Evolutionary conservation across 2,888 invertebrate genomes (phyloP), one percentile per base, ranked within the genome.

Genomic region (Sinelater perroti): DNA sequence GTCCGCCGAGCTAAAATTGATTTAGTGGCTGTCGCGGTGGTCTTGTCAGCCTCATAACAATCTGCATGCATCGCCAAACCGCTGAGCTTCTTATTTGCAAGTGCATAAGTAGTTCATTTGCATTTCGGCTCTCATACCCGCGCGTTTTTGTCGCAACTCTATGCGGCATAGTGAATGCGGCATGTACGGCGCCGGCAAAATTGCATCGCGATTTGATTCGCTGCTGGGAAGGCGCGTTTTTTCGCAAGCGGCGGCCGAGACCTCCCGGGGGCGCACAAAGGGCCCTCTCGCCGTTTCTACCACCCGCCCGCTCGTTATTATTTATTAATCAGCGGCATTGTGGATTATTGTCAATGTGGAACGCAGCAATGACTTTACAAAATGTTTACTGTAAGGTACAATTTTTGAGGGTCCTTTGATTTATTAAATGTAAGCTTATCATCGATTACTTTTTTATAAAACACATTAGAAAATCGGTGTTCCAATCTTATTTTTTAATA

Each of bases 21-120:
- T 58, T 49, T 54, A 51, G 53, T 58, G 44, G 33, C 58, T 49
- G 58, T 51, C 49, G 58, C 54, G 59, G 59, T 59, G 59, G 59
- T 59, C 59, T 54, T 59, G 59, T 59, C 59, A 44, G 36, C 26
- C 40, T 50, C 52, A 53, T 44, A 59, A 55, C 51, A 52, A 53
- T 55, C 54, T 55, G 42, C 42, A 50, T 52, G 56, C 55, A 55
- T 51, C 52, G 51, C 33, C 49, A 55, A 49, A 51, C 50, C 54
- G 45, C 16, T 55, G 61, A 57, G 49, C 58, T 47, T 55, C 61
- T 61, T 61, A 61, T 61, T 58, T 58, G 61, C 61, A 50, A 58
- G 55, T 55, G 46, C 58, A 61, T 61, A 61, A 61, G 61, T 61
- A 61, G 61, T 58, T 51, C 46, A 61, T 61, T 61, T 61, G 58